Evolutionary conservation across 2,113 vertebrate species (phyloP).

Genomic region (Elephas maximus): DNA sequence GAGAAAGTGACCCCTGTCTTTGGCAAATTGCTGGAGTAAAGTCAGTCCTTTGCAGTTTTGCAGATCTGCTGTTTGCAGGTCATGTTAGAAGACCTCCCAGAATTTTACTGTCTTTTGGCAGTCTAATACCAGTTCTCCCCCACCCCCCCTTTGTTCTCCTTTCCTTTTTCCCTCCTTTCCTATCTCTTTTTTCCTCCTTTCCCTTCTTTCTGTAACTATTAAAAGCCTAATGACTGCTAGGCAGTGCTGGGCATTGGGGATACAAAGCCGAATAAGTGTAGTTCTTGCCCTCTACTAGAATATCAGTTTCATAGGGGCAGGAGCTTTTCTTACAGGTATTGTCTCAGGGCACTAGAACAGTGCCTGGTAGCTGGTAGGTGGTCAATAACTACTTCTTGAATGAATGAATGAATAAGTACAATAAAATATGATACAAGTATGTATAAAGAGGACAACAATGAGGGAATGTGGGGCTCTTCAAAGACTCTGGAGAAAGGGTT

Average conservation of each 20-base stretch:
- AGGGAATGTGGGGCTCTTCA: background rate
- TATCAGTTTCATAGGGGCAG: background rate
- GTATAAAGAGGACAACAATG: background rate
- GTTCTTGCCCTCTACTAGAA: background rate
- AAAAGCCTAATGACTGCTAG: slow-evolving; percentile 23
- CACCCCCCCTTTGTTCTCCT: background rate
- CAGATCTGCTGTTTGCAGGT: background rate
- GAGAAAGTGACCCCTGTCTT: background rate
- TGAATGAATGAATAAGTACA: background rate
- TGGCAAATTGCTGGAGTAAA: background rate
- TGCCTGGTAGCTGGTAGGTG: background rate
- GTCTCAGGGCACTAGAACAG: background rate
- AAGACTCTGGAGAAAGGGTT: background rate
- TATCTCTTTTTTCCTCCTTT: background rate
- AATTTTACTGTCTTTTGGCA: background rate
- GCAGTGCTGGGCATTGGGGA: background rate
- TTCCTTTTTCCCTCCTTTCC: background rate
- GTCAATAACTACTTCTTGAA: background rate
- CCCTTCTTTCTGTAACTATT: background rate
- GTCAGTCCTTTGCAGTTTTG: background rate
- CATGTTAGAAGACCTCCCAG: background rate
- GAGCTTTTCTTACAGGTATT: background rate
- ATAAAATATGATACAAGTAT: background rate
- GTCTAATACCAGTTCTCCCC: background rate
- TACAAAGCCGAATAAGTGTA: background rate